Conservation (phyloP, 2,888 invertebrate genomes). For the Eristalis arbustorum region DNA sequence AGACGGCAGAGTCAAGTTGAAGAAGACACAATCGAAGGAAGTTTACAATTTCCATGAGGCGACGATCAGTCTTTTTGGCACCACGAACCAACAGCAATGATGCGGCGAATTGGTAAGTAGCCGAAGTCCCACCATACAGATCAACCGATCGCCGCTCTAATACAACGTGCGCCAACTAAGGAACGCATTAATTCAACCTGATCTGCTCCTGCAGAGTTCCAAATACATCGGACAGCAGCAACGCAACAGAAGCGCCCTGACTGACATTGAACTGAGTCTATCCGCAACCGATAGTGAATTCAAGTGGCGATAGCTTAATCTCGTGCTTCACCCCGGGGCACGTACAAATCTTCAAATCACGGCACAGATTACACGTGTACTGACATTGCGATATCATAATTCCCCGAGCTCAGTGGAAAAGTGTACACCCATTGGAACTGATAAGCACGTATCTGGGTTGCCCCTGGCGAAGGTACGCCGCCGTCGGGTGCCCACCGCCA, state of each 20-base stretch:
- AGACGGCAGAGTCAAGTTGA: no score
- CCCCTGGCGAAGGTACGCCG: not conserved
- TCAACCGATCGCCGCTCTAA: no score
- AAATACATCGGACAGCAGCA: not conserved
- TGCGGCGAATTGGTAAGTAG: no score
- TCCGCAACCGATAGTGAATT: not conserved
- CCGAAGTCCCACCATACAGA: no score
- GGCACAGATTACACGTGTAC: constrained; percentile 39
- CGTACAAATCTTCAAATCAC: constrained; percentile 5
- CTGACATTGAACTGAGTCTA: not conserved
- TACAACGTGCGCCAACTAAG: no score
- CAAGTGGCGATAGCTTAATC: not conserved
- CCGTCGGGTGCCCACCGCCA: not conserved
- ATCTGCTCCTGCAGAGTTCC: not conserved
- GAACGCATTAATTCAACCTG: no score
- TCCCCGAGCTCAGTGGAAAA: constrained; percentile 14
- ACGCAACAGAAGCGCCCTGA: not conserved
- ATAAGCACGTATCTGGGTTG: constrained; percentile 52
- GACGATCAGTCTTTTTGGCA: no score
- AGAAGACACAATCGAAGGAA: no score
- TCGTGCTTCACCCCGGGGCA: not conserved
- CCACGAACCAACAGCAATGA: no score
- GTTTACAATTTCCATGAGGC: no score
- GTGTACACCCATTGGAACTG: constrained; percentile 16
- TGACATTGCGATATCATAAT: constrained; percentile 47